Evolutionary conservation across 2,113 vertebrate genomes (phyloP).

Genomic region (Halichoeres trimaculatus): DNA sequence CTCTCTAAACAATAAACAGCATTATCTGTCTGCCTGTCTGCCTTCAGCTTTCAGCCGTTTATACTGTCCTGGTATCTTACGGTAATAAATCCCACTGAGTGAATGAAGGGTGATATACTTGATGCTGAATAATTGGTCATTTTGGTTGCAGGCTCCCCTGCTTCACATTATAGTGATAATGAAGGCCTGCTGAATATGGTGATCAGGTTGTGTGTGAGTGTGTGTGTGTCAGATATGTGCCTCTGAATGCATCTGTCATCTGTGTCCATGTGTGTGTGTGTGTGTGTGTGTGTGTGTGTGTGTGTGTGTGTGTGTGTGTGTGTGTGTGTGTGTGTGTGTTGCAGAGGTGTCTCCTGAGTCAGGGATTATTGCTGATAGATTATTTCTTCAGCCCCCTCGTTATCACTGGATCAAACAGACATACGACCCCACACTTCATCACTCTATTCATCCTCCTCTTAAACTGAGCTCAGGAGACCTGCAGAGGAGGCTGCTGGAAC

Average conservation of each 20-base stretch:
- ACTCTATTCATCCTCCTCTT: slow-evolving; percentile 81
- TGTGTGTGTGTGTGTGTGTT: slow-evolving; percentile 46
- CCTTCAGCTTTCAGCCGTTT: slow-evolving; percentile 63
- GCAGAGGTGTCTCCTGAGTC: slow-evolving; percentile 79
- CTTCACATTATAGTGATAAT: slow-evolving; percentile 82
- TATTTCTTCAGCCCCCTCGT: slow-evolving; percentile 82
- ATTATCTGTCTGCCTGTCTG: slow-evolving; percentile 68
- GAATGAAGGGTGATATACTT: slow-evolving; percentile 72
- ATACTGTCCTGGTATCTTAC: slow-evolving; percentile 65
- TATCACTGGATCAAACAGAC: slow-evolving; percentile 83
- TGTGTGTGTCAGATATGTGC: slow-evolving; percentile 46
- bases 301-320: slow-evolving; percentile 42
- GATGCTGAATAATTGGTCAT: slow-evolving; percentile 82
- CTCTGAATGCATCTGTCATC: slow-evolving; percentile 76
- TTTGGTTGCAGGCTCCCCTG: slow-evolving; percentile 79
- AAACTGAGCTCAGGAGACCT: slow-evolving; percentile 80
- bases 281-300: slow-evolving; percentile 40
- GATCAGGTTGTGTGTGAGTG: slow-evolving; percentile 80
- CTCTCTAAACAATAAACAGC: slow-evolving; percentile 74
- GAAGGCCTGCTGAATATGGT: slow-evolving; percentile 91
- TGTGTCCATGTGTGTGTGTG: slow-evolving; percentile 40
- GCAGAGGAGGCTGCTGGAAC: slow-evolving; percentile 62
- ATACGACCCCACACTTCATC: slow-evolving; percentile 81
- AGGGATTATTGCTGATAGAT: slow-evolving; percentile 84
- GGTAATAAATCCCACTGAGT: slow-evolving; percentile 73